Conservation (phyloP, 1,140 invertebrate species). For the Zaprionus inermis region DNA sequence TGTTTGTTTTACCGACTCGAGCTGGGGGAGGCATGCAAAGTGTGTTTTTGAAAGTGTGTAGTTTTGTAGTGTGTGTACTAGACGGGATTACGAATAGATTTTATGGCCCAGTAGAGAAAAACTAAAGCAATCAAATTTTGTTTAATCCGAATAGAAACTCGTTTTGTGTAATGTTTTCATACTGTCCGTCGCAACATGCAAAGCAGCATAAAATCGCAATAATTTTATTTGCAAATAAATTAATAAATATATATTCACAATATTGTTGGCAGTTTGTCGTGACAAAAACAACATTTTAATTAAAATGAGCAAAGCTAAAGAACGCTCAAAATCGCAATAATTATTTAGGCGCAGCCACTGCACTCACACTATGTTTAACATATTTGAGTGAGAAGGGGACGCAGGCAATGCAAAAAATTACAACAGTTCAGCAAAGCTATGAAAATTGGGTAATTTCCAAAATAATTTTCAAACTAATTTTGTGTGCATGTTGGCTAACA, state of each 20-base stretch:
- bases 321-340: constrained; percentile 44
- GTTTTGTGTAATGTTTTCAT: not conserved
- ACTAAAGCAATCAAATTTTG: not conserved
- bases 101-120: not conserved
- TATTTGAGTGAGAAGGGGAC: not conserved
- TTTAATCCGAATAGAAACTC: not conserved
- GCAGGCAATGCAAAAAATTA: not conserved
- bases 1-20: constrained; percentile 20
- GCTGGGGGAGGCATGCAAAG: not conserved
- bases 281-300: constrained; percentile 58
- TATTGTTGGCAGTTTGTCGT: constrained; percentile 4
- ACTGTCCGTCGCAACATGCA: too few relatives aligned
- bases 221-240: not conserved
- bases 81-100: not conserved
- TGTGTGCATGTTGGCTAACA: constrained; percentile 66
- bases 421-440: constrained; percentile 10
- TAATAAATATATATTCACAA: not conserved
- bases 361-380: constrained; percentile 19
- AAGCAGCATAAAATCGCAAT: not conserved
- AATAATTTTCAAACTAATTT: constrained; percentile 8
- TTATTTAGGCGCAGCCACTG: constrained; percentile 42
- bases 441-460: constrained; percentile 24
- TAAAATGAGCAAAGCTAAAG: constrained; percentile 44
- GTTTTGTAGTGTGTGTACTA: not conserved
- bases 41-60: not conserved